Percentiles rank a stretch among this genome's conserved stretches.
phyloP scores from a whole-genome alignment of 2,888 invertebrate species.

The Athripsodes cinereus region DNA sequence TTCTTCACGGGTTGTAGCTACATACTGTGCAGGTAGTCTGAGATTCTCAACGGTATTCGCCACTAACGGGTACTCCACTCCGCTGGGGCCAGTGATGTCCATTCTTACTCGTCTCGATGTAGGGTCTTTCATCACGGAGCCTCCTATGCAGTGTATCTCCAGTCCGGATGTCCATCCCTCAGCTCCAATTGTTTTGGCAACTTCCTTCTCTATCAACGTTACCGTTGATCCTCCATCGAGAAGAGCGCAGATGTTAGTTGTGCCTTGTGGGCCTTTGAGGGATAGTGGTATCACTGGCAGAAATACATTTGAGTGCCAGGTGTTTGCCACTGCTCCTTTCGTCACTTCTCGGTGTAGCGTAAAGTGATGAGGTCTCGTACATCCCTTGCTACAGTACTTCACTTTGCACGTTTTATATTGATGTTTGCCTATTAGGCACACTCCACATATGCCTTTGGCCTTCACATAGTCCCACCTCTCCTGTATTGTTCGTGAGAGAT shows the following conservation, averaged over 20 bases:
- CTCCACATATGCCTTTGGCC: no score
- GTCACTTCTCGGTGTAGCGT: not conserved
- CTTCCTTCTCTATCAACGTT: not conserved
- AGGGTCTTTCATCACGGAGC: not conserved
- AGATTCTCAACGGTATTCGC: no score
- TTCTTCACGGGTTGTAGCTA: no score
- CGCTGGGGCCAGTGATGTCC: not conserved
- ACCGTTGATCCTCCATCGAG: not conserved
- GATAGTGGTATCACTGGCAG: not conserved
- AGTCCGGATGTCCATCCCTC: not conserved
- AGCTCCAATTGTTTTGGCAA: not conserved
- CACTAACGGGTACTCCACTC: no score
- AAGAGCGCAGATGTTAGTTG: not conserved
- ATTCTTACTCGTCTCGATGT: not conserved
- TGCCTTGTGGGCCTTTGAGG: not conserved
- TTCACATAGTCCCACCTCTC: no score
- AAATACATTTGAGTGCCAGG: not conserved
- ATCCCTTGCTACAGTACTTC: not conserved
- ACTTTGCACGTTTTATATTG: no score
- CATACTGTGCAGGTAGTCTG: no score
- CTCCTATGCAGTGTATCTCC: not conserved
- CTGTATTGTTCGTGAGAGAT: no score
- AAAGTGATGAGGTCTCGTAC: not conserved
- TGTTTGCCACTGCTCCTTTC: not conserved
- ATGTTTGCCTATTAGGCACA: no score